Percentiles rank a stretch among this genome's conserved stretches.
These are phyloP conservation scores for Knipowitschia caucasica DNA, from an alignment of 2,797 vertebrate species.

Conservation along the genomic window DNA sequence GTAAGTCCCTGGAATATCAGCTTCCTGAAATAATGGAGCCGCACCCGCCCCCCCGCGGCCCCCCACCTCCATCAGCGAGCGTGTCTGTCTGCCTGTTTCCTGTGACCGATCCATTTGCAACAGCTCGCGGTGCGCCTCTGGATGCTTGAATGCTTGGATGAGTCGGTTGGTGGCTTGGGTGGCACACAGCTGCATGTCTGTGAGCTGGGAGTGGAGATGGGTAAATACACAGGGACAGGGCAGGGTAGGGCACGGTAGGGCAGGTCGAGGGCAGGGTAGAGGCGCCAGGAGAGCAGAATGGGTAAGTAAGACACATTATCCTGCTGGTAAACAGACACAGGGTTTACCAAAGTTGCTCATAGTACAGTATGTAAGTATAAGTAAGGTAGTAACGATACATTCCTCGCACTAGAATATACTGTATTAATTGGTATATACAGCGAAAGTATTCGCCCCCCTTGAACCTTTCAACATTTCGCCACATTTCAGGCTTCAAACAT, in stretches of 20 bases:
- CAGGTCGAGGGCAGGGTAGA: too few relatives aligned
- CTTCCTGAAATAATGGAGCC: slow-evolving; percentile 73
- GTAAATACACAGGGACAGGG: slow-evolving; percentile 38
- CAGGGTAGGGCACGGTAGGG: slow-evolving; percentile 23
- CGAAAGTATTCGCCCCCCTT: too few relatives aligned
- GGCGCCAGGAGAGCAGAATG: slow-evolving; percentile 21
- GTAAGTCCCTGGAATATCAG: slow-evolving; percentile 76
- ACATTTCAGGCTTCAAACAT: too few relatives aligned
- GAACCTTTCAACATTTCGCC: too few relatives aligned
- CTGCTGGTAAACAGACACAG: slow-evolving; percentile 7
- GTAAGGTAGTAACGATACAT: too few relatives aligned
- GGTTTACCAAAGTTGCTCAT: neutral
- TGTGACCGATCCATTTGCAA: slow-evolving; percentile 74
- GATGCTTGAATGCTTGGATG: slow-evolving; percentile 48
- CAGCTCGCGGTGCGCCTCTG: slow-evolving; percentile 52
- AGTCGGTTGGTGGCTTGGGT: slow-evolving; percentile 23
- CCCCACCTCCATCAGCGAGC: slow-evolving; percentile 46
- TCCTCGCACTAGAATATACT: too few relatives aligned
- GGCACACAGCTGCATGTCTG: slow-evolving; percentile 14
- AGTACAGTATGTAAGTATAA: too few relatives aligned
- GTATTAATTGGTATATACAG: too few relatives aligned
- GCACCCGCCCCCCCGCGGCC: slow-evolving; percentile 33
- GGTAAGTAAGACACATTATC: slow-evolving; percentile 26
- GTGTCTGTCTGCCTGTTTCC: slow-evolving; percentile 70
- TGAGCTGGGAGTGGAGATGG: slow-evolving; percentile 1